Base-by-base conservation (phyloP, 2,888 invertebrate species). In the Noctua janthe region DNA sequence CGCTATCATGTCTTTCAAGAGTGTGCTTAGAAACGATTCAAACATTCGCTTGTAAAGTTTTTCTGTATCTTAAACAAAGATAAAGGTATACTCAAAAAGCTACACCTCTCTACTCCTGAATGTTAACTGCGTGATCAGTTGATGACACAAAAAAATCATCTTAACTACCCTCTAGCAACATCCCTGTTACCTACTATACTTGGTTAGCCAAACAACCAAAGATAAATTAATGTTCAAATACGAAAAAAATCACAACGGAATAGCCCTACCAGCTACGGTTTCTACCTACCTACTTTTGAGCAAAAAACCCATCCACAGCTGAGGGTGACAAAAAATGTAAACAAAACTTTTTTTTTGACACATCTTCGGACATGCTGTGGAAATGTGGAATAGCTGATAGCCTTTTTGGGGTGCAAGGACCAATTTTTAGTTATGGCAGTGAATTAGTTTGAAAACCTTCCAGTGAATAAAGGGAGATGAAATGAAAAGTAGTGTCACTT, bases 1-100 rank as follows among this genome's bases (percentile, higher is more conserved):
- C 98, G 99, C 80, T 99, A 99, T 94, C 99, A 99, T 95, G 99
- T 99, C 93, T 39, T 39, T 56, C 43, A 74, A 75, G 6, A 67
- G 43, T 1, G 43, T 67, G 43, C 13, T 67, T 67, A 35, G 3
- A 67, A 67, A n/a, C 43, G 2, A 43, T 47, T 6, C 5, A 75
- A n/a, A 51, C 39, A 39, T n/a, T 20, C 20, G 15, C n/a, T 20
- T 39, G 49, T 51, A 1, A 51, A 51, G 1, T 10, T 39, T 39
- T 51, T 2, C 5, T 29, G n/a, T 75, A 51, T 39, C 49, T 39
- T n/a, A 35, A 2, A 47, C 6, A 67, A 67, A 66, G 47, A 47
- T 23, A 67, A 69, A 35, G 15, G 5, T 35, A 43, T 7, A 43
- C 15, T 15, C 20, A 39, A 29, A 20, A 73, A 47, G 23, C n/a